Base-by-base conservation (phyloP, 2,888 invertebrate species). In the Tiphia femorata region DNA sequence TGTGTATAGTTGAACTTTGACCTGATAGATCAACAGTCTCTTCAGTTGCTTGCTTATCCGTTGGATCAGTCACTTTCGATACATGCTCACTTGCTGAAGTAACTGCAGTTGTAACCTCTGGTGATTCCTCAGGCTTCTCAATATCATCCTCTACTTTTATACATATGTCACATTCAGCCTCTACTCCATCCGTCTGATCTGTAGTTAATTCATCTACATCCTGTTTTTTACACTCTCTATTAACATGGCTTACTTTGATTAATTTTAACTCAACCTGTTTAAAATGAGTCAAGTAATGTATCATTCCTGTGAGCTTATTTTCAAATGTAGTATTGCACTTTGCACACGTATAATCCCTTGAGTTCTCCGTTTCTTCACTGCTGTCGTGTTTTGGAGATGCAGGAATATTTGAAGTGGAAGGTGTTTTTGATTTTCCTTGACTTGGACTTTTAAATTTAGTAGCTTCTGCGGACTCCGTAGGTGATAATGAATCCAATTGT, bases 201-300 rank as follows among this genome's bases (percentile, higher is more conserved):
- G 12, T 19, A 1, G n/a, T 23, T 6, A 6, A n/a, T 7, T 23
- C 7, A 23, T 42, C 23, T n/a, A 6, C 6, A 5, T 54, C 3
- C 4, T 5, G 8, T 5, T 29, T 25, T 20, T 5, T n/a, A n/a
- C n/a, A n/a, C n/a, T n/a, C n/a, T n/a, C n/a, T n/a, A 8, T 3
- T n/a, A 10, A 21, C n/a, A 2, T 23, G 2, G 38, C 12, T 14
- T 8, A 78, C 40, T 47, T 72, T 77, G 8, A 72, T 21, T 10
- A 82, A 56, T 41, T 75, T 70, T 3, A 82, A 53, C 47, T 68
- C 57, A 3, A 72, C 68, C 19, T 72, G 75, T 35, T 79, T 81
- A 23, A 67, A 72, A 42, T 82, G 82, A 0, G 72, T 68, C 10
- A 82, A 42, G 48, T 76, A 72, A 33, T 82, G 82, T 7, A 70